Conservation (phyloP, 2,888 invertebrate genomes). For the Synanthedon myopaeformis region DNA sequence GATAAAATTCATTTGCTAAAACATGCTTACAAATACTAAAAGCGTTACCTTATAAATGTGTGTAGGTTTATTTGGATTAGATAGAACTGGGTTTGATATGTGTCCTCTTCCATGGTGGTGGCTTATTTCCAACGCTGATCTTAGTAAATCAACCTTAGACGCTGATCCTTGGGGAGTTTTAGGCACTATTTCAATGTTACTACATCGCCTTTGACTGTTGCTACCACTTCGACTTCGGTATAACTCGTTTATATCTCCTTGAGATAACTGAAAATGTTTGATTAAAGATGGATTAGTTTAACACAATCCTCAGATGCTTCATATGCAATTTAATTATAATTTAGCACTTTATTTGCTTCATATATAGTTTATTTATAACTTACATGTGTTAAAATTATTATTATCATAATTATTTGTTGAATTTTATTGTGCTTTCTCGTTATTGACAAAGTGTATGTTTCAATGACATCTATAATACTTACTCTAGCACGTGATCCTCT, state of each 20-base stretch:
- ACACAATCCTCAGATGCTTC: too few relatives aligned
- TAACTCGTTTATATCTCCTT: constrained; percentile 63
- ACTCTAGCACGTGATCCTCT: constrained; percentile 72
- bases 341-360: too few relatives aligned
- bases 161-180: constrained; percentile 56
- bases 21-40: background rate
- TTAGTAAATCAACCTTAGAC: constrained; percentile 75
- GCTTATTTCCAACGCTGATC: constrained; percentile 78
- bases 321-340: too few relatives aligned
- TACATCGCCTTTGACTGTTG: constrained; percentile 66
- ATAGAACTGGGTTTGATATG: constrained; percentile 72
- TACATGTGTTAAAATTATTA: too few relatives aligned
- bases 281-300: background rate
- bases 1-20: background rate
- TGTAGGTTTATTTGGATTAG: constrained; percentile 29
- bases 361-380: too few relatives aligned
- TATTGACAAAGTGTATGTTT: too few relatives aligned
- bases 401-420: too few relatives aligned
- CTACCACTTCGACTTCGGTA: constrained; percentile 62
- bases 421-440: too few relatives aligned
- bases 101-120: constrained; percentile 66
- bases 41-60: constrained; percentile 46
- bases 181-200: constrained; percentile 64
- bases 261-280: constrained; percentile 46
- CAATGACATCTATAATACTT: constrained; percentile 9